Conservation (phyloP, 2,113 vertebrate genomes). For the Cebus imitator region DNA sequence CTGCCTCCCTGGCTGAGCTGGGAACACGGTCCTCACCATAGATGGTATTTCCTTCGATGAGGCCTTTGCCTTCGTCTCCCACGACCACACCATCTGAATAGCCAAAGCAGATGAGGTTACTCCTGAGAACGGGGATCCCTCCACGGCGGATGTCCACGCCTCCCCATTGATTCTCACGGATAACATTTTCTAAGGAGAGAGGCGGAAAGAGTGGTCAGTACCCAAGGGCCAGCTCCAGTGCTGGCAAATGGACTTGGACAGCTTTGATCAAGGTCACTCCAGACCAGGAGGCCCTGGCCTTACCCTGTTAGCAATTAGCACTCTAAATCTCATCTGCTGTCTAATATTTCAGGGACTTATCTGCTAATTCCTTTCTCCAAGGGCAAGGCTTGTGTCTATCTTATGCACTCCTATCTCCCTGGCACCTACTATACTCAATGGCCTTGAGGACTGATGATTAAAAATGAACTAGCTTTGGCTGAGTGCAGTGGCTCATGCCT, state of each 20-base stretch:
- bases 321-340: not conserved
- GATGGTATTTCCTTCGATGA: constrained; percentile 93
- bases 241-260: not conserved
- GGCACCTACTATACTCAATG: not conserved
- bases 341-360: not conserved
- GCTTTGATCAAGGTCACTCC: not conserved
- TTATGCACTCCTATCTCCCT: not conserved
- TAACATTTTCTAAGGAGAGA: constrained; percentile 89
- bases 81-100: constrained; percentile 93
- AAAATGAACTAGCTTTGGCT: not conserved
- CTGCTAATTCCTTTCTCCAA: not conserved
- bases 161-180: constrained; percentile 94
- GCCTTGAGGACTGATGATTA: not conserved
- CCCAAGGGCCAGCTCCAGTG: not conserved
- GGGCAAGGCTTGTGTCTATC: not conserved
- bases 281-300: not conserved
- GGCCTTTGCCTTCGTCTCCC: constrained; percentile 90
- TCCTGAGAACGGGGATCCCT: constrained; percentile 89
- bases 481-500: no score
- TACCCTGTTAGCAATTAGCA: not conserved
- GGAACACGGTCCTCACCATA: constrained; percentile 83
- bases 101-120: constrained; percentile 93
- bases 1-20: not conserved
- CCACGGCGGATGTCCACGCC: constrained; percentile 93
- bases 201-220: not conserved